Base-by-base conservation (phyloP, 1,140 invertebrate species). In the Dendroctonus valens region DNA sequence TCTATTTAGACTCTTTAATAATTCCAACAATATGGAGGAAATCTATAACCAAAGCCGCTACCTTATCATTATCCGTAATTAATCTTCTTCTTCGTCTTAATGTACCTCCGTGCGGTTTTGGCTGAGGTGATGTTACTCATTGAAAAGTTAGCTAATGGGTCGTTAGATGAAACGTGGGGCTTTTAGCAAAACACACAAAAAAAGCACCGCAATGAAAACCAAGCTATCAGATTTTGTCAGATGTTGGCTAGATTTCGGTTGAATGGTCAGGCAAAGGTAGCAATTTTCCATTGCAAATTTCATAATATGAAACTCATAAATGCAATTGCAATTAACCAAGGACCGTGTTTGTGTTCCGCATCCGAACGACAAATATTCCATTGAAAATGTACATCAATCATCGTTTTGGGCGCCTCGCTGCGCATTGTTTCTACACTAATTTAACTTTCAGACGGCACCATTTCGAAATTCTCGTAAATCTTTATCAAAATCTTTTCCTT, bases 381-480 rank as follows among this genome's bases (percentile, higher is more conserved):
- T 60, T 59, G 57, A 59, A 50, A 60, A 50, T 60, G 49, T 50
- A 60, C 59, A 60, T 60, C 59, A 60, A 60, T 60, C 59, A 60
- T 60, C 59, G 59, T 60, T 60, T 44, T 59, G 57, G 14, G 11
- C 41, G 57, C 57, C 39, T 59, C 39, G 59, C 38, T 3, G 26
- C 49, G 59, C 59, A 60, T 52, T 60, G 59, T 60, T 60, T 60
- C 59, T 49, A 11, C 12, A 50, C 26, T 60, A 60, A 60, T 60
- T 60, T 60, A 60, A 60, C 59, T 60, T 60, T 60, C 37, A 26
- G 59, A 44, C 55, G 59, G 11, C 37, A 55, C 9, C 7, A 6
- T 55, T 49, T 11, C 42, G 59, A 26, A 60, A 60, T 49, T 50
- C 59, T 52, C 59, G 59, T 60, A 60, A 60, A 60, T 60, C 49